phyloP scores from a whole-genome alignment of 1,140 invertebrate species.

The fruit fly (Drosophila melanogaster) region Release_6_plus_ISO1_MT NT_033779.5:17212501-17213000 shows the following conservation, averaged over 20 bases:
- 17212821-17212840: not conserved
- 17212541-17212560: conserved; percentile 22
- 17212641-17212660: conserved; percentile 76
- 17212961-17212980: too few species aligned
- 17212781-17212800: not conserved
- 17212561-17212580: conserved; percentile 7
- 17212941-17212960: too few species aligned
- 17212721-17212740: conserved; percentile 52
- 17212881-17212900: too few species aligned
- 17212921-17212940: too few species aligned
- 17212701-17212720: conserved; percentile 42
- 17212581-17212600: conserved; percentile 26
- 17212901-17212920: too few species aligned
- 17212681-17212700: conserved; percentile 32
- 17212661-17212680: conserved; percentile 68
- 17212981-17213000: too few species aligned
- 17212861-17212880: too few species aligned
- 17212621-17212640: conserved; percentile 57
- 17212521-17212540: conserved; percentile 47
- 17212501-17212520: conserved; percentile 60
- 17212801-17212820: conserved; percentile 11
- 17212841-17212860: not conserved
- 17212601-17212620: conserved; percentile 58
- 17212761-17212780: conserved; percentile 4
- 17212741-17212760: conserved; percentile 66